Conservation (phyloP, 2,113 vertebrate species). For the Grallaria varia region DNA sequence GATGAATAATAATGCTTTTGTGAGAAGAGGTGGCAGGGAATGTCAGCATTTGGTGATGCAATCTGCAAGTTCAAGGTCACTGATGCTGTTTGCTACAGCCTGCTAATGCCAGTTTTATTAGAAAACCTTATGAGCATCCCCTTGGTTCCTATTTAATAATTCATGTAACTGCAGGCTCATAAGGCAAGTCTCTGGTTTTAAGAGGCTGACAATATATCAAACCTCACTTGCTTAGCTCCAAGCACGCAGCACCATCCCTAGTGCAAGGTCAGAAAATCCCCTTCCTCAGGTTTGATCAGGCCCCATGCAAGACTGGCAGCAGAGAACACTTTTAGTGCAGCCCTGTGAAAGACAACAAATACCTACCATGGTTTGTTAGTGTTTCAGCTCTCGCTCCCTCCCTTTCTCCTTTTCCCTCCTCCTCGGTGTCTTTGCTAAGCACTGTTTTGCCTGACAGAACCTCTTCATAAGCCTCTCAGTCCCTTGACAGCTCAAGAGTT, state of each 20-base stretch:
- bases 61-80: conserved; percentile 68
- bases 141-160: conserved; percentile 76
- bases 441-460: conserved; percentile 79
- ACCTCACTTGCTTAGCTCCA: conserved; percentile 56
- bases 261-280: conserved; percentile 42
- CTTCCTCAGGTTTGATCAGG: neutral
- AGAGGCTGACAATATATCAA: conserved; percentile 72
- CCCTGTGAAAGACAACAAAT: neutral
- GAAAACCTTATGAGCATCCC: conserved; percentile 74
- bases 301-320: neutral
- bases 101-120: conserved; percentile 75
- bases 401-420: conserved; percentile 76
- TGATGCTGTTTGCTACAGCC: conserved; percentile 17
- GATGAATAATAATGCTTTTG: neutral
- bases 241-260: neutral
- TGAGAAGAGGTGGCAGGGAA: neutral
- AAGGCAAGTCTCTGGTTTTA: conserved; percentile 68
- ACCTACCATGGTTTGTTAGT: conserved; percentile 80
- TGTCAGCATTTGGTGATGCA: neutral
- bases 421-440: conserved; percentile 78
- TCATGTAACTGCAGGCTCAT: conserved; percentile 73
- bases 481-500: conserved; percentile 77
- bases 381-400: conserved; percentile 72
- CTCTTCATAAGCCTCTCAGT: conserved; percentile 91
- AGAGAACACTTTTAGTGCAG: neutral